Conservation (phyloP, 2,888 invertebrate genomes). For the Phengaris arion region DNA sequence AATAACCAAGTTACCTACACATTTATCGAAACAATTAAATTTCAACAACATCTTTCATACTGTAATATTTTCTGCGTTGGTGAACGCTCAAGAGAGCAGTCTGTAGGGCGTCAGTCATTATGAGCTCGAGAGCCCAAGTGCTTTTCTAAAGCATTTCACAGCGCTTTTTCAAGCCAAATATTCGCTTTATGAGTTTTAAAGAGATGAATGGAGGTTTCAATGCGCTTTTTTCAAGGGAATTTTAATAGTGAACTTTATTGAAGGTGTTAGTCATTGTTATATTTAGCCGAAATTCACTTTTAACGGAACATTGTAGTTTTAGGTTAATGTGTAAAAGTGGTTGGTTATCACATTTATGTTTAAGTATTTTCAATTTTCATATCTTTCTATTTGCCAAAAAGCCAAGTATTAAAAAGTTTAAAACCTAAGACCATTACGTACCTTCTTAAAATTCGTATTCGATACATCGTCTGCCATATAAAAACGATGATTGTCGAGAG, state of each 20-base stretch:
- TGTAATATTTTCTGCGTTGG: slow-evolving; percentile 6
- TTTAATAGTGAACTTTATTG: slow-evolving; percentile 8
- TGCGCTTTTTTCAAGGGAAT: background rate
- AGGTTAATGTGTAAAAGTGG: no score
- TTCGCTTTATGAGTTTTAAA: slow-evolving; percentile 11
- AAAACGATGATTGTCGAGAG: no score
- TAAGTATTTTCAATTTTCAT: no score
- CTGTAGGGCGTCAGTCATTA: slow-evolving; percentile 13
- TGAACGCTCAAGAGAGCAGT: slow-evolving; percentile 14
- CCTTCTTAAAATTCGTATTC: no score
- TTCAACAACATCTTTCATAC: background rate
- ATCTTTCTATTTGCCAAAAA: no score
- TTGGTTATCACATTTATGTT: no score
- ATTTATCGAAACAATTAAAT: background rate
- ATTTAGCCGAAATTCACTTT: background rate
- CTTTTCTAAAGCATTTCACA: slow-evolving; percentile 25
- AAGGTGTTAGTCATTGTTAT: background rate
- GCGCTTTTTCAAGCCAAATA: slow-evolving; percentile 19
- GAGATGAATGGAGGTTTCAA: background rate
- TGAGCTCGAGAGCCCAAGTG: slow-evolving; percentile 19
- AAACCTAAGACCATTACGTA: no score
- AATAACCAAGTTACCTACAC: no score
- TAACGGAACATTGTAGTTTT: no score
- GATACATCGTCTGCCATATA: no score
- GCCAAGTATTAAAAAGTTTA: no score